Evolutionary conservation across 2,888 invertebrate species (phyloP), one percentile per base, ranked within the genome.

Genomic region (Dynastes hyllus): DNA sequence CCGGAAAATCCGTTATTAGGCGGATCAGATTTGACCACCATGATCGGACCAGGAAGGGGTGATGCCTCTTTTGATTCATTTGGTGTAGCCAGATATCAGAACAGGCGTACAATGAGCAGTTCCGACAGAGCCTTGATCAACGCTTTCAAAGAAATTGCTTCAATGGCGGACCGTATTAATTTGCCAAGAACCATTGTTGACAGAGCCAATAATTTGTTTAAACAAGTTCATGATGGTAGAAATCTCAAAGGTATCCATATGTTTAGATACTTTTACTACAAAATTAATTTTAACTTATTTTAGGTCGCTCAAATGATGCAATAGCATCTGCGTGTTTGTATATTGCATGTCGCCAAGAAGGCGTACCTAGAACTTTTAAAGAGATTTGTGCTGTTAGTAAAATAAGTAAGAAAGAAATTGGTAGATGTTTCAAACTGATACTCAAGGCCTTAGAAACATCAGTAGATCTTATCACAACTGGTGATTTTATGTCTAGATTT

Each of bases 341-440:
- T 88, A 99, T 99, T 81, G 99, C 99, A 0, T 99, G 99, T 86
- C 92, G 99, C 1, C 98, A 99, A 86, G 99, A 99, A 89, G 98
- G 98, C 4, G 99, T 99, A 0, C 99, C 99, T 0, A 93, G 99
- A 83, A 99, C 99, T 11, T 99, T 99, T 89, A 99, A 98, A 90
- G 99, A 99, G 92, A 99, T 99, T 80, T 99, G 99, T 89, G 99
- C 99, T 0, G 98, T 99, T 73, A 98, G 98, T 87, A 98, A 97
- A 91, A 97, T 99, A 79, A 98, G 98, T 86, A 99, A 99, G 90
- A 98, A 99, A 86, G 99, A 99, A 91, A 99, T 99, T 80, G 99
- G 99, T 0, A 91, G 98, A 83, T 99, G 99, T 88, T 99, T 99
- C 89, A 99, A 99, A 87, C 89, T 99, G 61, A 99, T 99, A 80